Evolutionary conservation across 2,113 vertebrate genomes (phyloP).

Genomic region (Microtus ochrogaster): DNA sequence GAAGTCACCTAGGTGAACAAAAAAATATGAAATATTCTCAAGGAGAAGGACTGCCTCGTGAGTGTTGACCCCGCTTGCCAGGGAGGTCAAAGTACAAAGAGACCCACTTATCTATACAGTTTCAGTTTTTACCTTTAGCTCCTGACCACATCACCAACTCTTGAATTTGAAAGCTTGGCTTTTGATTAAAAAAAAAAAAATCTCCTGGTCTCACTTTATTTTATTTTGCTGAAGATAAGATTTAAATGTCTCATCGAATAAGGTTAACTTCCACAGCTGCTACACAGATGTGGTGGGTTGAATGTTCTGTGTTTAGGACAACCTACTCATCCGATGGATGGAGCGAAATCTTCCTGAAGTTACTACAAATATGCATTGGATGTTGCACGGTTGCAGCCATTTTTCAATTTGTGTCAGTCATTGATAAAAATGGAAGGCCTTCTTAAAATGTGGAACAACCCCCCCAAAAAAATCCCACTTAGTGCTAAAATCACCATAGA

Average conservation of each 20-base stretch:
- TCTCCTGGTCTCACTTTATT: slow-evolving; percentile 55
- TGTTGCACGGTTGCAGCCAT: not conserved
- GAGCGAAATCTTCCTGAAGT: slow-evolving; percentile 79
- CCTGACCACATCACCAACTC: slow-evolving; percentile 3
- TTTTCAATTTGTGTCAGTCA: not conserved
- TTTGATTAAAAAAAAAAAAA: not conserved
- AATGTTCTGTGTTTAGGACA: slow-evolving; percentile 77
- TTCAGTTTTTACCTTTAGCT: slow-evolving; percentile 36
- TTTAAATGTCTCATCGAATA: slow-evolving; percentile 68
- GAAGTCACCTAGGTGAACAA: not conserved
- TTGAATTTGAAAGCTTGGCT: slow-evolving; percentile 36
- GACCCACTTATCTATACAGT: not conserved
- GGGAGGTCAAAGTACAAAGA: not conserved
- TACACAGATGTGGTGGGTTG: slow-evolving; percentile 68
- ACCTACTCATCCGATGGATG: slow-evolving; percentile 81
- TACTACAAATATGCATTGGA: slow-evolving; percentile 68
- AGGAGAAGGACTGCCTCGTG: not conserved
- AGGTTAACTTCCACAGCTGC: slow-evolving; percentile 73
- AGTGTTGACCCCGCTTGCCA: not conserved
- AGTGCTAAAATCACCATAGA: slow-evolving; percentile 1
- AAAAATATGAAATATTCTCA: not conserved
- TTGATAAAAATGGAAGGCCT: slow-evolving; percentile 57
- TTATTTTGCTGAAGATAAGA: slow-evolving; percentile 73
- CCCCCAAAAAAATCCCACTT: slow-evolving; percentile 49
- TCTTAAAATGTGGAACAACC: slow-evolving; percentile 63